Conservation (phyloP, 2,113 vertebrate species). For the Bubo bubo region DNA sequence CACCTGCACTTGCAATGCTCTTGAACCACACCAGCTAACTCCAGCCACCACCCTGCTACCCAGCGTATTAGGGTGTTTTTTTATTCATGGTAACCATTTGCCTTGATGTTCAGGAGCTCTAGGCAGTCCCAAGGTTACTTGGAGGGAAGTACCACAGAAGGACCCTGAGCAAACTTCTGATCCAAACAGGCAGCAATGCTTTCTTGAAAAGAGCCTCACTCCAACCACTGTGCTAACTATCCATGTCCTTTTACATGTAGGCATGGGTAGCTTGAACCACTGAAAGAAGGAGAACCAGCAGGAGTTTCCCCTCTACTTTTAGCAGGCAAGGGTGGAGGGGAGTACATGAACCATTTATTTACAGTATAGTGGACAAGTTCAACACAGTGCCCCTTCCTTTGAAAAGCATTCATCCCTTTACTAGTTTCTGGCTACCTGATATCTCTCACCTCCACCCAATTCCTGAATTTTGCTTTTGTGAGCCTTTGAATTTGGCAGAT, state of each 20-base stretch:
- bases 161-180: neutral
- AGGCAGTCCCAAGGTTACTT: neutral
- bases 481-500: neutral
- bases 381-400: neutral
- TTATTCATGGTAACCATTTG: neutral
- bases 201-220: neutral
- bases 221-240: neutral
- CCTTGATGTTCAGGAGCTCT: neutral
- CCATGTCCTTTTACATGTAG: neutral
- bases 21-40: neutral
- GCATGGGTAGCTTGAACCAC: neutral
- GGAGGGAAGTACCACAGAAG: neutral
- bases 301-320: neutral
- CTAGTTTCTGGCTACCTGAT: neutral
- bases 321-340: neutral
- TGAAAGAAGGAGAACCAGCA: neutral
- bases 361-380: neutral
- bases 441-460: neutral
- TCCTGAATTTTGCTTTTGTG: neutral
- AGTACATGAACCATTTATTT: neutral
- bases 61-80: neutral
- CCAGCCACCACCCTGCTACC: neutral
- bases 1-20: neutral
- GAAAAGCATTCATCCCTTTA: neutral
- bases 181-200: neutral